Percentiles rank a stretch among this genome's conserved stretches.
phyloP scores from a whole-genome alignment of 2,888 invertebrate species.

The Muschampia staudingeri region DNA sequence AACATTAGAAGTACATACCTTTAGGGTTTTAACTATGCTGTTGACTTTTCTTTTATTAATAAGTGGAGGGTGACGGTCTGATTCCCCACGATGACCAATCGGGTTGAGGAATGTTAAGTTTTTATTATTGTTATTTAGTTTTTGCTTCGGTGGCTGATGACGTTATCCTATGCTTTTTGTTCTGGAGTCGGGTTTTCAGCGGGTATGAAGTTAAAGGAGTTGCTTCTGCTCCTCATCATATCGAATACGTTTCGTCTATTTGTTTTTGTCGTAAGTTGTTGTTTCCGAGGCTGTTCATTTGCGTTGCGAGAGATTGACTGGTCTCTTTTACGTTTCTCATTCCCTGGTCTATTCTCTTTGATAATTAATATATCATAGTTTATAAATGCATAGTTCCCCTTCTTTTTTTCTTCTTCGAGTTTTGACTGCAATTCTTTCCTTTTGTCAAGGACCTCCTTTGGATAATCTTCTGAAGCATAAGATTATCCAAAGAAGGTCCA shows the following conservation, averaged over 20 bases:
- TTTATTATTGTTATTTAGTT: background rate
- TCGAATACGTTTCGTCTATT: background rate
- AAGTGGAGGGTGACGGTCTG: constrained; percentile 53
- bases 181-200: background rate
- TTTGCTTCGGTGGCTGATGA: background rate
- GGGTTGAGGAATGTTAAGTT: constrained; percentile 43
- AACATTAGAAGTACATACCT: constrained; percentile 12
- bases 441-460: constrained; percentile 5
- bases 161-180: background rate
- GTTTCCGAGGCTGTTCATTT: background rate
- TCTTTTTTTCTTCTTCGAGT: constrained; percentile 30
- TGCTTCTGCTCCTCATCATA: background rate
- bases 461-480: constrained; percentile 15
- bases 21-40: background rate
- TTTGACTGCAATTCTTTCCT: constrained; percentile 7
- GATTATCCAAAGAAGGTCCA: no score
- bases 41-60: background rate
- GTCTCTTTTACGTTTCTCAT: constrained; percentile 5
- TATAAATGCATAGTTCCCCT: constrained; percentile 5
- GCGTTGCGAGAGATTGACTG: background rate
- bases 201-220: background rate
- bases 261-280: background rate
- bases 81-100: constrained; percentile 53
- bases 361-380: constrained; percentile 3
- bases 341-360: constrained; percentile 1